Base-by-base conservation (phyloP, 2,113 vertebrate genomes). In the Alethe diademata region DNA sequence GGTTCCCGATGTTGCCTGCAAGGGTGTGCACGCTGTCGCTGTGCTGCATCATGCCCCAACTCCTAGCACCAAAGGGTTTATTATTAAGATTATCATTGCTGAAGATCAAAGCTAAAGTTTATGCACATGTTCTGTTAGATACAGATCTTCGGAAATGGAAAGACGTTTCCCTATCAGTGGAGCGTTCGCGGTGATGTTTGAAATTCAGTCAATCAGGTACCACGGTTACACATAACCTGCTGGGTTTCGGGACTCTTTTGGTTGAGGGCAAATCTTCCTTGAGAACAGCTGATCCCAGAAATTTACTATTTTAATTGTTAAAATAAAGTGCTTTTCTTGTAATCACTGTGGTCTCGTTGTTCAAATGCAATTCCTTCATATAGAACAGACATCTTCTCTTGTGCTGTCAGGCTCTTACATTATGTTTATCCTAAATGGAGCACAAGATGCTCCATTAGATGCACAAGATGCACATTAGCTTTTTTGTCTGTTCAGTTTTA, bases 41-140 rank as follows among this genome's bases (percentile, higher is more conserved):
- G 94, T 83, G n/a, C 92, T 17, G 66, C 33, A 19, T 74, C 61
- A 90, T 36, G 33, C 65, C 96, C 96, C 90, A 92, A 91, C 97
- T 98, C 97, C 97, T 97, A 98, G 97, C 97, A 98, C 98, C 98
- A 98, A 97, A 92, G 97, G 97, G 96, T 96, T 97, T 96, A 97
- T 95, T 96, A 95, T 98, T 96, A 97, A 97, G 97, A 96, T 97
- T 97, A 97, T 97, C 95, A 96, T 91, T 95, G 95, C 95, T 97
- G 96, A 86, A 95, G 97, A 96, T 94, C 95, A 90, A 95, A 97
- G 94, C 97, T 97, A 81, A 97, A 90, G 97, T 96, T 93, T 95
- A 96, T 94, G 95, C 97, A 95, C 96, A 80, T 15, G 31, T 79
- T 95, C 97, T 95, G 72, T 62, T 89, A 96, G 92, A 92, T 79